Evolutionary conservation across 2,797 vertebrate genomes (phyloP).

Genomic region (Distichodus sexfasciatus): DNA sequence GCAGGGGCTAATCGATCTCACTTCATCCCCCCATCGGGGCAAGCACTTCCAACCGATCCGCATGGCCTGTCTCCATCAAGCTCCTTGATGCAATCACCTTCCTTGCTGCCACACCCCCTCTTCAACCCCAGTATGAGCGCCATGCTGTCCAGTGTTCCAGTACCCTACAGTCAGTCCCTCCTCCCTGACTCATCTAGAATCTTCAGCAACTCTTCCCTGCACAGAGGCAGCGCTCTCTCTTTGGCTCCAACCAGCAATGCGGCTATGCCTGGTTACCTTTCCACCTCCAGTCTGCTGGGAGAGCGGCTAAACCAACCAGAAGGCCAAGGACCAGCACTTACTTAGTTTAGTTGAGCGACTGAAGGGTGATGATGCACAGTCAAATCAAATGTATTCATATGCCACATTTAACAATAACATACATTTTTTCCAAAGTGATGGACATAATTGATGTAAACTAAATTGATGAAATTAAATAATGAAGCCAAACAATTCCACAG

Average conservation of each 20-base stretch:
- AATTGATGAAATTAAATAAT: too few relatives aligned
- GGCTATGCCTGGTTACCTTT: conserved; percentile 75
- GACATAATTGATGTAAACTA: too few relatives aligned
- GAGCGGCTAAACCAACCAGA: too few relatives aligned
- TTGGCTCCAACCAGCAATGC: conserved; percentile 61
- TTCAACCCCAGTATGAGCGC: conserved; percentile 90
- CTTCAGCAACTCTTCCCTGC: conserved; percentile 76
- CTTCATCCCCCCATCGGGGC: conserved; percentile 87
- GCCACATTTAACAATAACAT: too few relatives aligned
- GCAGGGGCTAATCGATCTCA: conserved; percentile 84
- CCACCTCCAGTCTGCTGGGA: conserved; percentile 81
- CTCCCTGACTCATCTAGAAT: conserved; percentile 85
- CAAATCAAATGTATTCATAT: too few relatives aligned
- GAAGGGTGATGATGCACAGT: too few relatives aligned
- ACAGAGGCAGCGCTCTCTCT: too few relatives aligned
- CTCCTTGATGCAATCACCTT: conserved; percentile 76
- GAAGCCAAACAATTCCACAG: too few relatives aligned
- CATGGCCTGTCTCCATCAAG: conserved; percentile 84
- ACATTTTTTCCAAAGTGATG: too few relatives aligned
- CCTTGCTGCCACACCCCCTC: conserved; percentile 85
- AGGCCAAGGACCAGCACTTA: too few relatives aligned
- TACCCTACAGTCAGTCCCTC: conserved; percentile 89
- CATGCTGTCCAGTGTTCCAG: conserved; percentile 85
- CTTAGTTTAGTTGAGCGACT: too few relatives aligned
- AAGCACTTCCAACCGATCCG: conserved; percentile 86